A percentile compares a stretch with the other conserved stretches of the same genome.
Evolutionary conservation across 2,113 vertebrate genomes (phyloP).

Genomic region (Gymnocephalus cernua): DNA sequence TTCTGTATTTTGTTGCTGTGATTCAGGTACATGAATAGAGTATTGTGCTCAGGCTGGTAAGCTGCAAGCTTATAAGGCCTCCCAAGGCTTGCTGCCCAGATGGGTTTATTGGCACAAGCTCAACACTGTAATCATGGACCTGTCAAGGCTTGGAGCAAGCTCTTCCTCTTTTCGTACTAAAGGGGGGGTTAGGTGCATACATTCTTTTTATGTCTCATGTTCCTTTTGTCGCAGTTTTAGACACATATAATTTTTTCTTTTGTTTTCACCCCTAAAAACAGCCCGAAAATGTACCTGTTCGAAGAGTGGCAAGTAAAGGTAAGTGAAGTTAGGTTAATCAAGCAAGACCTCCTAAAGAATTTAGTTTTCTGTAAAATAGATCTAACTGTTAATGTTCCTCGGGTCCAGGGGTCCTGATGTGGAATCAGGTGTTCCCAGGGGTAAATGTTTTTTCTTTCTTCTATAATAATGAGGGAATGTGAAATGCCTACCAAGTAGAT

Average conservation of each 20-base stretch:
- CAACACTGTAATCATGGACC: conserved; percentile 13
- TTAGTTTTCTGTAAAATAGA: neutral
- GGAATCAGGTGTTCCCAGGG: conserved; percentile 81
- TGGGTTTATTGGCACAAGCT: conserved; percentile 7
- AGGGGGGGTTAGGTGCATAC: neutral
- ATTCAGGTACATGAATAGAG: conserved; percentile 18
- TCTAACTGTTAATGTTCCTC: conserved; percentile 4
- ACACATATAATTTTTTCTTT: neutral
- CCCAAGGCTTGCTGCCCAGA: conserved; percentile 28
- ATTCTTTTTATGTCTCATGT: neutral
- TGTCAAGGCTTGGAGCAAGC: conserved; percentile 1
- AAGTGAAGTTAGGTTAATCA: conserved; percentile 23
- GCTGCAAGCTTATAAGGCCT: conserved; percentile 1
- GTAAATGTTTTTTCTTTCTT: conserved; percentile 68
- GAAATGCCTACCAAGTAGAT: neutral
- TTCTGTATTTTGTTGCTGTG: conserved; percentile 8
- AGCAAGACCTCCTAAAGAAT: neutral
- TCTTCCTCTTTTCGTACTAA: neutral
- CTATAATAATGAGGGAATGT: neutral
- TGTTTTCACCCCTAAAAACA: conserved; percentile 58
- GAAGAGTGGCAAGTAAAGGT: conserved; percentile 87
- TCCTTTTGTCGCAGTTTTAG: neutral
- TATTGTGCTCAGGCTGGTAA: conserved; percentile 10
- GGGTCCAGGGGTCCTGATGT: conserved; percentile 79
- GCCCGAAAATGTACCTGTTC: conserved; percentile 89